phyloP scores from a whole-genome alignment of 2,888 invertebrate species.

The Petrophora chlorosata region DNA sequence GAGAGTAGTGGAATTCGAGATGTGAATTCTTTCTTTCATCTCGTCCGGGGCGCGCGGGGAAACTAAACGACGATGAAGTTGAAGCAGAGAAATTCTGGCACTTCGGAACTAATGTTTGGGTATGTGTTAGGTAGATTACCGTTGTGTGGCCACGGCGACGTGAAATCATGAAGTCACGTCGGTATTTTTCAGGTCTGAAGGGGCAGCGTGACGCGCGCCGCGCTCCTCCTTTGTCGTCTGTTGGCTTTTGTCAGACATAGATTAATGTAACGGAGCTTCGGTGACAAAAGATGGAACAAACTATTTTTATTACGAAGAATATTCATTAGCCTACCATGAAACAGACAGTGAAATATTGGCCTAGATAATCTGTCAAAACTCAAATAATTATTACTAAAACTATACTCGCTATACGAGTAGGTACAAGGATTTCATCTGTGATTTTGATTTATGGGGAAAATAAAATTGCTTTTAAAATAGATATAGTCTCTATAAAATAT shows the following conservation, averaged over 20 bases:
- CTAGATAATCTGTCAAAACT: slow-evolving; percentile 16
- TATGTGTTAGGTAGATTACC: neutral
- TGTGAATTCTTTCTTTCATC: slow-evolving; percentile 2
- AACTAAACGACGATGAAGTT: neutral
- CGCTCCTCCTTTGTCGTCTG: slow-evolving; percentile 56
- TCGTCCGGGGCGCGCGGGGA: neutral
- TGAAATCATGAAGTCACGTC: slow-evolving; percentile 41
- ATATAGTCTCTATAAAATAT: too few relatives aligned
- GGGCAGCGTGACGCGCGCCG: slow-evolving; percentile 30
- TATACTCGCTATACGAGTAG: neutral
- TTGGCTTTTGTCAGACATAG: slow-evolving; percentile 66
- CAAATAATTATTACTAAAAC: slow-evolving; percentile 1
- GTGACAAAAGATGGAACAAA: slow-evolving; percentile 32
- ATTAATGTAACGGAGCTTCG: slow-evolving; percentile 55
- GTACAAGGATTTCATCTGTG: too few relatives aligned
- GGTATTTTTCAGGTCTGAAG: slow-evolving; percentile 45
- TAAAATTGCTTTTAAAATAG: too few relatives aligned
- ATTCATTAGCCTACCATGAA: slow-evolving; percentile 38
- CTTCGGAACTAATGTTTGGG: too few relatives aligned
- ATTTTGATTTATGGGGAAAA: too few relatives aligned
- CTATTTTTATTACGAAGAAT: slow-evolving; percentile 43
- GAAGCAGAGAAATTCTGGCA: neutral
- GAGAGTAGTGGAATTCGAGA: slow-evolving; percentile 1
- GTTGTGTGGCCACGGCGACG: neutral
- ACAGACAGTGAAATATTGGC: slow-evolving; percentile 31